Evolutionary conservation across 2,888 invertebrate species (phyloP).

Genomic region (Augiades crinisus): DNA sequence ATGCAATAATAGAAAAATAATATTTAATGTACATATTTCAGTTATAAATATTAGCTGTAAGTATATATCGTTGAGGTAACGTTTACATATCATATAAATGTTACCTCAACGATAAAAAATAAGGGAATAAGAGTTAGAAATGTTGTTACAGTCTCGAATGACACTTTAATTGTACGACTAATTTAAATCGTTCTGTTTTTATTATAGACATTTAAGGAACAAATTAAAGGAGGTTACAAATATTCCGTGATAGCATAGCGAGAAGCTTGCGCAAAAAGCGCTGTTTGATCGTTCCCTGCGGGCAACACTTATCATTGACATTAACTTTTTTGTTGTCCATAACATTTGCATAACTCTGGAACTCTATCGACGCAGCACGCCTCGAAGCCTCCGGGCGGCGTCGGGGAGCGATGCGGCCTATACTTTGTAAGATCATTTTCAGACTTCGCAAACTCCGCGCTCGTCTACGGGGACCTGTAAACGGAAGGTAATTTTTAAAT

Average conservation of each 20-base stretch:
- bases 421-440: conserved; percentile 80
- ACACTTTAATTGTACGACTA: too few relatives aligned
- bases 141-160: too few relatives aligned
- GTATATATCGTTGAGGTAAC: too few relatives aligned
- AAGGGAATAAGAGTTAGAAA: too few relatives aligned
- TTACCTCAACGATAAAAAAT: too few relatives aligned
- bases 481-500: conserved; percentile 62
- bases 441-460: conserved; percentile 57
- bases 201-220: too few relatives aligned
- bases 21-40: too few relatives aligned
- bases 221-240: background rate
- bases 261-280: conserved; percentile 16
- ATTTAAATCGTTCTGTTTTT: too few relatives aligned
- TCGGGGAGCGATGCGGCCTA: conserved; percentile 59
- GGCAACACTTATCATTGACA: conserved; percentile 77
- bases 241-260: conserved; percentile 1
- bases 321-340: conserved; percentile 81
- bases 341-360: conserved; percentile 80
- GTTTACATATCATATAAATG: too few relatives aligned
- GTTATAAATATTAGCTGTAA: too few relatives aligned
- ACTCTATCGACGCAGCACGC: conserved; percentile 60
- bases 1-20: too few relatives aligned
- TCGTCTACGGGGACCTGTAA: conserved; percentile 62
- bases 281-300: conserved; percentile 61
- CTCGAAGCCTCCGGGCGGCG: conserved; percentile 62